Evolutionary conservation across 2,113 vertebrate genomes (phyloP), one percentile per base, ranked within the genome.

Genomic region (Nannobrachium achirus): DNA sequence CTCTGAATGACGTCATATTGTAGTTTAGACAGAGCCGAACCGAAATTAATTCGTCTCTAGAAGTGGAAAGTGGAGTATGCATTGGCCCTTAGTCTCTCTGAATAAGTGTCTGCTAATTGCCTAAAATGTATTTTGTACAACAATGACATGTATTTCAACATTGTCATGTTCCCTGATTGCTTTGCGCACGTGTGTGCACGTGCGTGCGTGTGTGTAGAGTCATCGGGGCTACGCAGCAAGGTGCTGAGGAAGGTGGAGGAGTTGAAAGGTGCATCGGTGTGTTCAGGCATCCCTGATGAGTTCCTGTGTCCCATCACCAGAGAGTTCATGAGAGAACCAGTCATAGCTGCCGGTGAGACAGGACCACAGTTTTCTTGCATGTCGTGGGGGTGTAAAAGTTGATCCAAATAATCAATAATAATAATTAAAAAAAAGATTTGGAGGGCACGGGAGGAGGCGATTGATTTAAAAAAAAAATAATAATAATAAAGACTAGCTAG

Each of bases 241-340:
- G 55, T 96, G 55, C 69, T 98, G 58, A 91, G 94, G 80, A 96
- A 95, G 64, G 92, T 96, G 19, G 94, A 96, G 77, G 94, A 96
- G 56, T 82, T 99, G 58, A 94, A 89, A 87, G 83, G 62, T 76
- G 90, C 86, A 0, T 87, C 77, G 6, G 55, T 86, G 33, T 90
- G 91, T 77, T 80, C 85, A 2, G 88, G 87, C 42, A 61, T 93
- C 80, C 97, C 98, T 20, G 96, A 98, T 63, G 97, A 99, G 88
- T 98, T 96, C 77, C 84, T 98, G 18, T 98, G 98, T 79, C 97
- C 98, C 8, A 97, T 99, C 91, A 97, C 96, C 20, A 93, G 95
- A 63, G 98, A 99, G 78, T 84, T 98, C 16, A 98, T 98, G 96
- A 95, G 86, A 49, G 95, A 99, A 6, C 98, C 98, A 0, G 95